These are phyloP conservation scores for Matsumyia berberina DNA, from an alignment of 2,888 invertebrate genomes.

Conservation along the genomic window DNA sequence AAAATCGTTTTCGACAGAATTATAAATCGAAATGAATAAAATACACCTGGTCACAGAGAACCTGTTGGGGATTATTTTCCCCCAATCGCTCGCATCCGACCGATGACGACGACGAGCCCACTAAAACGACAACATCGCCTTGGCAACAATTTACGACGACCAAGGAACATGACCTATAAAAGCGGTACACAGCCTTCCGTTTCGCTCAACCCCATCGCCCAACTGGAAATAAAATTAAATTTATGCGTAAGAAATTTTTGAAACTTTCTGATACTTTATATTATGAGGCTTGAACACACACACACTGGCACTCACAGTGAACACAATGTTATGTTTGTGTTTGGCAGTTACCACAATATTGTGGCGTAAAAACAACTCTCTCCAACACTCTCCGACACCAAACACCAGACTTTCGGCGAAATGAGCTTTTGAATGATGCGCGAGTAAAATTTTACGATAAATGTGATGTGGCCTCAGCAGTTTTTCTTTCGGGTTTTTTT, in stretches of 20 bases:
- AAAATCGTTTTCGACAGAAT: constrained; percentile 70
- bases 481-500: background rate
- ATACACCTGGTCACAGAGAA: constrained; percentile 65
- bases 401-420: constrained; percentile 42
- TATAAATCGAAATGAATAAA: constrained; percentile 73
- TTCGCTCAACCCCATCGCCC: background rate
- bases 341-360: constrained; percentile 49
- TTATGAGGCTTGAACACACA: background rate
- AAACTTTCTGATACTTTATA: constrained; percentile 51
- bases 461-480: constrained; percentile 42
- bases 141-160: constrained; percentile 63
- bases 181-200: constrained; percentile 33
- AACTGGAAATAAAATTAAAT: constrained; percentile 50
- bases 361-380: constrained; percentile 37
- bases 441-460: constrained; percentile 60
- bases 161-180: constrained; percentile 70
- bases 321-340: constrained; percentile 3
- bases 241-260: constrained; percentile 64
- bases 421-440: constrained; percentile 61
- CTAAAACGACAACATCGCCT: constrained; percentile 9
- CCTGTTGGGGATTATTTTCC: constrained; percentile 67
- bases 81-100: background rate
- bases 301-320: too few species aligned
- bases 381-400: constrained; percentile 9
- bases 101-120: background rate